Percentiles rank a stretch among this genome's conserved stretches.
Conservation (phyloP, 2,113 vertebrate species). For the Rhineura floridana region DNA sequence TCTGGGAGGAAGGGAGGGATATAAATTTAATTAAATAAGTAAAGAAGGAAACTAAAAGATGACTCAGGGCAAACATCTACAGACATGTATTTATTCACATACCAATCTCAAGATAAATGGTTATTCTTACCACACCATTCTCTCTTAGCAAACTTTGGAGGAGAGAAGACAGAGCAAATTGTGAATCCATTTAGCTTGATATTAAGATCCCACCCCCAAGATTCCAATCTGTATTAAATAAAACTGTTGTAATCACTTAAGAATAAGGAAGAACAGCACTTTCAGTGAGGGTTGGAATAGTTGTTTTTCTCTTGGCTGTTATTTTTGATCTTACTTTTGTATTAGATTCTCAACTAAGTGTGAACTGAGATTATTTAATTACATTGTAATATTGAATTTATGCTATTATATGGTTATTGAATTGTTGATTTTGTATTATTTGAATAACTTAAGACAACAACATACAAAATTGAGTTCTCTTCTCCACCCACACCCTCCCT, state of each 20-base stretch:
- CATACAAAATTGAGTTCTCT: too few species aligned
- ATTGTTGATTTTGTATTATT: not conserved
- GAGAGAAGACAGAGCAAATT: not conserved
- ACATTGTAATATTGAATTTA: not conserved
- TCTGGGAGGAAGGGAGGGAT: too few species aligned
- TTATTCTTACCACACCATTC: not conserved
- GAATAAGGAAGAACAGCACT: not conserved
- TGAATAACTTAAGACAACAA: too few species aligned
- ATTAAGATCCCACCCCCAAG: not conserved
- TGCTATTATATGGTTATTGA: not conserved
- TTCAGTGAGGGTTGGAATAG: not conserved
- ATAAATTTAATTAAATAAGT: too few species aligned
- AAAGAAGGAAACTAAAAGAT: not conserved
- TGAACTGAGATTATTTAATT: not conserved
- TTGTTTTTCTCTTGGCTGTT: too few species aligned
- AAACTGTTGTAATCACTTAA: not conserved
- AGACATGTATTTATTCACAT: not conserved
- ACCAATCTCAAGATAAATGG: not conserved
- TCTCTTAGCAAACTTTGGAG: not conserved
- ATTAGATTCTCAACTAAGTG: not conserved
- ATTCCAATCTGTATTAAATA: not conserved
- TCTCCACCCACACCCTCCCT: too few species aligned
- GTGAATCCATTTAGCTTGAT: not conserved
- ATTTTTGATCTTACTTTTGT: not conserved
- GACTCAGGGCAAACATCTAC: not conserved